phyloP scores from a whole-genome alignment of 2,113 vertebrate species.

The Motacilla alba region DNA sequence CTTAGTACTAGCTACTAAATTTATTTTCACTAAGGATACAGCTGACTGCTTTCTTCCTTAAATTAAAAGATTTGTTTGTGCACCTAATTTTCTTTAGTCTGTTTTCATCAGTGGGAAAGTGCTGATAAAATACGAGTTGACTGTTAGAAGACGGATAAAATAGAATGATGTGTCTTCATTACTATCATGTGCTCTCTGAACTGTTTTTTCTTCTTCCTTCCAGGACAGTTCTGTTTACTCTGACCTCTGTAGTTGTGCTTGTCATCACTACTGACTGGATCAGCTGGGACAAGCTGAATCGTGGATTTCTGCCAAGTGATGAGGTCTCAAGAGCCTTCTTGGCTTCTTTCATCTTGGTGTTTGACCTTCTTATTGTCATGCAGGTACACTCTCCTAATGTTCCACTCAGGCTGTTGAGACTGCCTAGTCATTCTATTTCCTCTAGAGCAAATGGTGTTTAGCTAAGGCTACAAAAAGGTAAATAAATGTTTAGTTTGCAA shows the following conservation, averaged over 20 bases:
- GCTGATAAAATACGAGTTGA: not conserved
- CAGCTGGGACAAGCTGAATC: slow-evolving; percentile 98
- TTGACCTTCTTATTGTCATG: slow-evolving; percentile 99
- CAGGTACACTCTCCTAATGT: slow-evolving; percentile 82
- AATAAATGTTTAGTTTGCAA: not conserved
- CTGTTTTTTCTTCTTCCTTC: slow-evolving; percentile 19
- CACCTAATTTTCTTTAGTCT: not conserved
- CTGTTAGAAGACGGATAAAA: not conserved
- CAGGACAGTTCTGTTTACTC: slow-evolving; percentile 91
- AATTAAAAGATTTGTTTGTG: not conserved
- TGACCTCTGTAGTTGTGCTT: slow-evolving; percentile 93
- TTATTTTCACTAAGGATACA: not conserved
- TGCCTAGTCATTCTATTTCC: not conserved
- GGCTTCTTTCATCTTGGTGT: slow-evolving; percentile 97
- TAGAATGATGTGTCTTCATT: not conserved
- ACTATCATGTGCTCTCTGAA: not conserved
- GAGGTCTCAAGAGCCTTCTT: slow-evolving; percentile 97
- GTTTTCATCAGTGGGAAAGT: not conserved
- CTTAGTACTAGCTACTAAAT: not conserved
- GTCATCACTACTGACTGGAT: slow-evolving; percentile 99
- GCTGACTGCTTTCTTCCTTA: not conserved
- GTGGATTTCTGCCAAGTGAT: slow-evolving; percentile 95
- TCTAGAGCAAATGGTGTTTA: not conserved
- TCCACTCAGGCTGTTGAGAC: not conserved
- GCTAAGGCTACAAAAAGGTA: not conserved